These are phyloP conservation scores for Heloderma charlesbogerti DNA, from an alignment of 2,113 vertebrate species.

Conservation along the genomic window DNA sequence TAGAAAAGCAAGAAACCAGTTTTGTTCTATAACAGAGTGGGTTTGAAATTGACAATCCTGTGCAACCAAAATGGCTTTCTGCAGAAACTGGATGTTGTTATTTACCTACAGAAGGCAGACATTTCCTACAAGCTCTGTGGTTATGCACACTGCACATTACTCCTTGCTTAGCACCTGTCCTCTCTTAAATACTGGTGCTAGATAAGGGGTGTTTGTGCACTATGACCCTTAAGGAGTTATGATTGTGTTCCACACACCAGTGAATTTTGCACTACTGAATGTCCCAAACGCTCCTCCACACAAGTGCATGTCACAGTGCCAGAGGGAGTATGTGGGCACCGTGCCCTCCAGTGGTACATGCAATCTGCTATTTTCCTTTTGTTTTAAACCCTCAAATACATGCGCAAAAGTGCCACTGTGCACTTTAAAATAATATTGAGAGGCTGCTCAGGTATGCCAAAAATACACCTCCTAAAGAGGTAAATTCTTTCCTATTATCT, in stretches of 20 bases:
- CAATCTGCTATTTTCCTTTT: neutral
- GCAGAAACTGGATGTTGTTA: neutral
- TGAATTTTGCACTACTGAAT: neutral
- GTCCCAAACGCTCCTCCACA: neutral
- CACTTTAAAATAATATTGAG: neutral
- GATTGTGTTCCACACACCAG: neutral
- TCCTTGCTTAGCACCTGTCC: neutral
- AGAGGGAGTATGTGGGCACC: neutral
- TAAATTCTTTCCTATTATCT: neutral
- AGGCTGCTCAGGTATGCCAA: neutral
- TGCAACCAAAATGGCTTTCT: neutral
- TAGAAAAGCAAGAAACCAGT: neutral
- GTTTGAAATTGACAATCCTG: neutral
- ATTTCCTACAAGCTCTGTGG: neutral
- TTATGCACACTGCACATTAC: neutral
- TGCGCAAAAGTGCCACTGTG: neutral
- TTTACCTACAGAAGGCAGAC: neutral
- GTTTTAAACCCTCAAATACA: neutral
- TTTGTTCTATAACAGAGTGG: neutral
- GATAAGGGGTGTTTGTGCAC: neutral
- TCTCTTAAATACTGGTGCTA: neutral
- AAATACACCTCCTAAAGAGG: neutral
- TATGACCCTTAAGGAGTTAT: neutral
- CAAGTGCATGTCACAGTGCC: neutral
- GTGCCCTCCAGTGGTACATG: neutral